Conservation (phyloP, 1,140 invertebrate genomes). For the Ceratosolen fusciceps region DNA sequence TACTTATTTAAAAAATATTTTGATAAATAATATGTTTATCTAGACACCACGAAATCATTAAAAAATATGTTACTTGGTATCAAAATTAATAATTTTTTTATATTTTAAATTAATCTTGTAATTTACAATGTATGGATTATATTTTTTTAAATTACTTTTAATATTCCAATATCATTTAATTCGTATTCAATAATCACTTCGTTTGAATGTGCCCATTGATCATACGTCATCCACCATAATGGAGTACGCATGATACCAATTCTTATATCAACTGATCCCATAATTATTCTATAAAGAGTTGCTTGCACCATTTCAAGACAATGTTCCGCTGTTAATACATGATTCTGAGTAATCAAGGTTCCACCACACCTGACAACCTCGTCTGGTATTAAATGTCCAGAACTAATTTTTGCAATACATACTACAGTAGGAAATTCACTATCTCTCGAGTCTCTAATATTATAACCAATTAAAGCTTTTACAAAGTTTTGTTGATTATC, state of each 20-base stretch:
- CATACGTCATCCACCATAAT: slow-evolving; percentile 11
- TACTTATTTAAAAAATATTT: background rate
- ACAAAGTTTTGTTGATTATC: background rate
- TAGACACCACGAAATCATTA: background rate
- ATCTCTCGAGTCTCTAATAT: background rate
- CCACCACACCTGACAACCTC: background rate
- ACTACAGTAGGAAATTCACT: slow-evolving; percentile 1
- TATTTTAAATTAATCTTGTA: too few species aligned
- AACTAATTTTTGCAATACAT: background rate
- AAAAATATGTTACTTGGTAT: too few species aligned
- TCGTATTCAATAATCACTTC: background rate
- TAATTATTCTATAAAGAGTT: background rate
- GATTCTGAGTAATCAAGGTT: background rate
- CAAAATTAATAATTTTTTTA: too few species aligned
- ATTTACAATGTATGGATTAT: too few species aligned
- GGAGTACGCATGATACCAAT: background rate
- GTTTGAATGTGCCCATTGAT: background rate
- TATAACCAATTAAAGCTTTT: background rate
- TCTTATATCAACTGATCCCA: background rate
- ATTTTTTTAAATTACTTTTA: slow-evolving; percentile 9
- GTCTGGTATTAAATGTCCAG: background rate
- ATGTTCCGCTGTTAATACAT: slow-evolving; percentile 21
- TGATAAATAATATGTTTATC: background rate
- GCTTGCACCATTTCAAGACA: background rate
- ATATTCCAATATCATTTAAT: slow-evolving; percentile 4